Base-by-base conservation (phyloP, 2,888 invertebrate genomes). In the Ecliptopera silaceata region DNA sequence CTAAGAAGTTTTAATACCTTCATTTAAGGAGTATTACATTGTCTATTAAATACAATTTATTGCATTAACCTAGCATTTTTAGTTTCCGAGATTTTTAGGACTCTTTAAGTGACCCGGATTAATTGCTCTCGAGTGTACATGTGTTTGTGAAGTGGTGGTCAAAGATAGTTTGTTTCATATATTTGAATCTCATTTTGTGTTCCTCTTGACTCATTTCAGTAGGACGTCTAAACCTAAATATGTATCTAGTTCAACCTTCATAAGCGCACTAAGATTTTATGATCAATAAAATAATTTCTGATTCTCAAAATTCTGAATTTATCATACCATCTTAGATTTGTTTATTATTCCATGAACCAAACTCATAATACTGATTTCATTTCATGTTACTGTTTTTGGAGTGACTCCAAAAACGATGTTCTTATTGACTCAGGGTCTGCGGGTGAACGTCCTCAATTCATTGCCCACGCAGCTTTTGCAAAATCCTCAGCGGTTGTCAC, bases 321-420 rank as follows among this genome's bases (percentile, higher is more conserved):
- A 50, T 48, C 42, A 49, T 55, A 54, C 38, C 46, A 45, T 56
- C 41, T 49, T 42, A 13, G 10, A 44, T 41, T 15, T 42, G 45
- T 57, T 59, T 59, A 46, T 59, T 46, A 61, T 53, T 57, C 51
- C 42, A 48, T 47, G 39, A 57, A 45, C 42, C 56, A 47, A 38
- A 49, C 38, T 58, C 46, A 48, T 45, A 60, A 44, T 47, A 55
- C 42, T 46, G 46, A 52, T 59, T 59, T 56, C 55, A 56, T 61
- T 56, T 45, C 77, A 75, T 68, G 68, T 73, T 76, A 70, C 82
- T 76, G 74, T 74, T 79, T 87, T 86, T 86, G 88, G 87, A 82
- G 62, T 72, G 75, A 70, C 71, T 82, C 82, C 86, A 84, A 84
- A 77, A 70, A 55, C 59, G 67, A 62, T 68, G 70, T 58, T 65